Conservation (phyloP, 2,797 vertebrate species). For the Eospalax fontanierii region DNA sequence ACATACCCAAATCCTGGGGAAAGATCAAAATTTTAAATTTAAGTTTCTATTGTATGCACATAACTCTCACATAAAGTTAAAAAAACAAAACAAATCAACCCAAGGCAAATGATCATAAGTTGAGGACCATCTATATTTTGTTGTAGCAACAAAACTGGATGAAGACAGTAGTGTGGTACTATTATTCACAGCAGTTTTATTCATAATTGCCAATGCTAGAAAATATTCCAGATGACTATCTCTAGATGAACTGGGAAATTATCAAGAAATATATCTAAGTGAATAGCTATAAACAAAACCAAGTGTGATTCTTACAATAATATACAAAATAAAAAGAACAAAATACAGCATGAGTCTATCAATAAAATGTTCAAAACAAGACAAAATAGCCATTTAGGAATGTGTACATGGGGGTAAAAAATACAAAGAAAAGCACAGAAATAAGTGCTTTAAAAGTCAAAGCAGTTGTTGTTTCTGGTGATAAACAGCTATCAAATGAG, state of each 20-base stretch:
- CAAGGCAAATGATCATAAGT: not conserved
- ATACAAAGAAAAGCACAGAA: slow-evolving; percentile 28
- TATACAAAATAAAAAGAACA: slow-evolving; percentile 4
- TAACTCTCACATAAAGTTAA: not conserved
- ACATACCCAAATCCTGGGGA: not conserved
- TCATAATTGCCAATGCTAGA: not conserved
- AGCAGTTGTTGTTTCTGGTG: not conserved
- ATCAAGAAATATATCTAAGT: slow-evolving; percentile 46
- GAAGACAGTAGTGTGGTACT: not conserved
- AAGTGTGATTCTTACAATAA: not conserved
- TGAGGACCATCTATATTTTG: not conserved
- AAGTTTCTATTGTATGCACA: not conserved
- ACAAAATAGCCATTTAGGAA: not conserved
- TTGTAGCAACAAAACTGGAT: not conserved
- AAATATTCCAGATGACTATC: slow-evolving; percentile 6
- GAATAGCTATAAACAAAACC: slow-evolving; percentile 31
- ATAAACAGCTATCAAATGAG: not conserved
- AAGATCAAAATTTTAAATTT: not conserved
- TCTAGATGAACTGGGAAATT: not conserved
- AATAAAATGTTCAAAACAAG: slow-evolving; percentile 10
- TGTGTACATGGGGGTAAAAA: not conserved
- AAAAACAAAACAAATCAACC: not conserved
- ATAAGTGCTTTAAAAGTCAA: not conserved
- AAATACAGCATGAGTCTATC: slow-evolving; percentile 22
- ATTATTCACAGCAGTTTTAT: not conserved